A percentile compares a stretch with the other conserved stretches of the same genome.
Conservation (phyloP, 30 jellyfish, hydroid and myxozoan species). For the Pseudorhiza aurosa region DNA sequence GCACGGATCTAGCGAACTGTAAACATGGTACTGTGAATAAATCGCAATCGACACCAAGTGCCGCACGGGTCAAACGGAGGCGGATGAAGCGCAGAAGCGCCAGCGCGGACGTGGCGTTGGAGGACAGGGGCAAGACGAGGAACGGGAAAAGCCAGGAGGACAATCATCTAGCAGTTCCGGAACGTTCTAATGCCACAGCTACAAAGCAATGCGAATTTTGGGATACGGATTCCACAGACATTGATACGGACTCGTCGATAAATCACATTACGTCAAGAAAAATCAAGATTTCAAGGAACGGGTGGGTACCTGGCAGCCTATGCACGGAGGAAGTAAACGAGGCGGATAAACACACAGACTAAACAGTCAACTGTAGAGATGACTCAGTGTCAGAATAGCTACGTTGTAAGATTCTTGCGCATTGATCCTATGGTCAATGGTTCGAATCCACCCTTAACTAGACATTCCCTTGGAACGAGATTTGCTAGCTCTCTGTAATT, state of each 20-base stretch:
- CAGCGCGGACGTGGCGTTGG: slow-evolving; percentile 10
- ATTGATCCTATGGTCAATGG: no score
- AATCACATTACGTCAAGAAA: no score
- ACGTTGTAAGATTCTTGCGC: no score
- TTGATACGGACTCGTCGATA: background rate
- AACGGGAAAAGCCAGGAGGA: background rate
- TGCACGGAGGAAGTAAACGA: no score
- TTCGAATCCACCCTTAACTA: no score
- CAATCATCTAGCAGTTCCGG: slow-evolving; percentile 2
- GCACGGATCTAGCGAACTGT: background rate
- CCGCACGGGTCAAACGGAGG: slow-evolving; percentile 32
- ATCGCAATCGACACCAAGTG: slow-evolving; percentile 11
- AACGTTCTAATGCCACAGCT: background rate
- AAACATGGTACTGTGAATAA: slow-evolving; percentile 1
- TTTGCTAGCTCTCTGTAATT: no score
- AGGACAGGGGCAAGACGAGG: background rate
- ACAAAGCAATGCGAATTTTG: background rate
- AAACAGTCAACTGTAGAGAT: no score
- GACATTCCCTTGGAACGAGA: no score
- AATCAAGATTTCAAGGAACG: no score
- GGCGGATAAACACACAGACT: no score
- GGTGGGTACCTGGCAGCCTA: no score
- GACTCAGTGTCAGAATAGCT: no score
- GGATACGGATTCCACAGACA: slow-evolving; percentile 17
- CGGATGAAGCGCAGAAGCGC: slow-evolving; percentile 23